Evolutionary conservation across 53 echinoderm and acorn worm genomes (phyloP), one percentile per base, ranked within the genome.

Genomic region (Mesocentrotus franciscanus): DNA sequence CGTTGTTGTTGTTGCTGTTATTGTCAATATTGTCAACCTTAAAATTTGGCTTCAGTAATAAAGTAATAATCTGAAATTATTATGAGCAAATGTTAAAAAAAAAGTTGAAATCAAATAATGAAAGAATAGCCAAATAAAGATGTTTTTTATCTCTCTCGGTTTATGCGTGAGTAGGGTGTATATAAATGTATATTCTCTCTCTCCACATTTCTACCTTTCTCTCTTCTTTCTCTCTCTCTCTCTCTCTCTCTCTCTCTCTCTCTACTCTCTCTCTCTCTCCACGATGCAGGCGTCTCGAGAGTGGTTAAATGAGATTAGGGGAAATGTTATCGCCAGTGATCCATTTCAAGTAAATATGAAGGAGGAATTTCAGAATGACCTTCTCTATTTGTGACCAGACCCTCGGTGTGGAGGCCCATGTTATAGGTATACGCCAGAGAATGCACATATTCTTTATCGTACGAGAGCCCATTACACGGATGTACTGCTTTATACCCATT

Each of bases 271-370:
- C 58, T n/a, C 85, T 57, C 57, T n/a, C n/a, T 57, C 13, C n/a
- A 57, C 8, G 57, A 8, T 18, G 93, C 7, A 39, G 94, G 42
- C 4, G 49, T 68, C 22, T 61, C 16, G 13, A 66, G 83, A 85
- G 85, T 68, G 85, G 62, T 94, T 94, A 94, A 94, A 94, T 85
- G 85, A 94, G 94, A 94, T 94, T 94, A 94, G 4, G 66, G 22
- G 94, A 94, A 94, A 94, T 85, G 94, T 94, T 85, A 94, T 94
- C 94, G 22, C 10, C 85, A 27, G 26, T 62, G 85, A 94, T 94
- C 94, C 85, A 94, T 85, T 49, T 61, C 94, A 49, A 39, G 87
- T 81, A 85, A 85, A 94, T 93, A 93, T 74, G 93, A 42, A 71
- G 93, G 35, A 35, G 79, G 32, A 66, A 18, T 70, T 92, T 15